Evolutionary conservation across 2,113 vertebrate species (phyloP).

Genomic region (Anolis carolinensis): DNA sequence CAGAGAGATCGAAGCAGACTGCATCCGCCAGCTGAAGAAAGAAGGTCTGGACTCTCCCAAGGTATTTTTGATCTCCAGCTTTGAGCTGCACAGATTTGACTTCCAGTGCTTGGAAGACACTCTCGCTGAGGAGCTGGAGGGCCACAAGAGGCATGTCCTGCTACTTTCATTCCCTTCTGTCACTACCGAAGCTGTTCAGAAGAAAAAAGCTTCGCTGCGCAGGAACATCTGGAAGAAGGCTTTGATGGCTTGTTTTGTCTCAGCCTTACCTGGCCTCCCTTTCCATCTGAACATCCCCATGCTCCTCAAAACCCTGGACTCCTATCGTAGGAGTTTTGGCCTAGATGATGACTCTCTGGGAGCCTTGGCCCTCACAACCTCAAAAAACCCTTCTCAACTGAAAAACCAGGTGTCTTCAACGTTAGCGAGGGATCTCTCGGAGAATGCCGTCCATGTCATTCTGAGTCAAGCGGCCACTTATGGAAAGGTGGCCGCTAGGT

Average conservation of each 20-base stretch:
- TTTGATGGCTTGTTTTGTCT: conserved; percentile 30
- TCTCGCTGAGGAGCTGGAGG: conserved; percentile 18
- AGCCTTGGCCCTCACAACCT: conserved; percentile 39
- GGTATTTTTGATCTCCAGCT: conserved; percentile 34
- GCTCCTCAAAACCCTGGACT: conserved; percentile 26
- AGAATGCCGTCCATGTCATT: conserved; percentile 31
- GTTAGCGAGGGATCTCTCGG: conserved; percentile 26
- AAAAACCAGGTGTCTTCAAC: conserved; percentile 42
- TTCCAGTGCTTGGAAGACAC: conserved; percentile 9
- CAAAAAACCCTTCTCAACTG: conserved; percentile 44
- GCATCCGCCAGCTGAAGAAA: background rate
- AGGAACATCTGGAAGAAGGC: conserved; percentile 53
- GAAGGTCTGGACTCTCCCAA: conserved; percentile 35
- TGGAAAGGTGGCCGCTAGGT: background rate
- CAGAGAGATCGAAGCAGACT: conserved; percentile 3
- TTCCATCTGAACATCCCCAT: conserved; percentile 40
- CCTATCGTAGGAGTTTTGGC: conserved; percentile 37
- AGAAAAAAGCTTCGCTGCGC: conserved; percentile 51
- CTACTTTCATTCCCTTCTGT: conserved; percentile 46
- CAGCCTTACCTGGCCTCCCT: conserved; percentile 38
- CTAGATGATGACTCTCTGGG: conserved; percentile 50
- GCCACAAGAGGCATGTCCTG: conserved; percentile 3
- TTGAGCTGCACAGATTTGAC: conserved; percentile 19
- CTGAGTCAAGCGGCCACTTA: background rate
- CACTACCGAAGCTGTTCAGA: conserved; percentile 42